Evolutionary conservation across 2,888 invertebrate species (phyloP).

Genomic region (Aporophyla lueneburgensis): DNA sequence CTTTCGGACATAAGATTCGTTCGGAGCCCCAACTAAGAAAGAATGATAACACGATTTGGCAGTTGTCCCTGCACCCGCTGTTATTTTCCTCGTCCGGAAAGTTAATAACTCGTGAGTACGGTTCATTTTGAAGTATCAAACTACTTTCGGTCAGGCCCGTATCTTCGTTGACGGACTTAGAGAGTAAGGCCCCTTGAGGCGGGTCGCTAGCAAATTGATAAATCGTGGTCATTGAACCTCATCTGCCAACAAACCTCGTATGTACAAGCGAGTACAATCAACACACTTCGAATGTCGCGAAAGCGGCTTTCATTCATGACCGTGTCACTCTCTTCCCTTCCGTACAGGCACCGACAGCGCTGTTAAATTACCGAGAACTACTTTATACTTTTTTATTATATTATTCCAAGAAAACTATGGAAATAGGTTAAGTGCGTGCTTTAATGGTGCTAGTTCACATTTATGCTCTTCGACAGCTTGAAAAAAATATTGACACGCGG

Average conservation of each 20-base stretch:
- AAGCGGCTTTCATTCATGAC: conserved; percentile 76
- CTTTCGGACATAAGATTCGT: too few species aligned
- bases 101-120: too few species aligned
- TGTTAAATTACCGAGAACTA: conserved; percentile 36
- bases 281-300: conserved; percentile 66
- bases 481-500: conserved; percentile 3
- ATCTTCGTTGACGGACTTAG: too few species aligned
- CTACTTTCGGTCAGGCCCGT: too few species aligned
- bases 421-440: conserved; percentile 37
- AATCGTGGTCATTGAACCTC: conserved; percentile 41
- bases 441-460: conserved; percentile 13
- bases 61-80: too few species aligned
- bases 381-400: conserved; percentile 32
- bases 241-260: conserved; percentile 36
- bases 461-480: conserved; percentile 5
- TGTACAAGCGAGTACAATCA: conserved; percentile 26
- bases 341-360: conserved; percentile 29
- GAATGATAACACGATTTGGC: too few species aligned
- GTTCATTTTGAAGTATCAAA: too few species aligned
- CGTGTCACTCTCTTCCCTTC: conserved; percentile 69
- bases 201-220: conserved; percentile 10
- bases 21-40: too few species aligned
- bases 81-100: too few species aligned
- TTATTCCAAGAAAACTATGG: conserved; percentile 28
- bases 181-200: too few species aligned